These are phyloP conservation scores for Armadillidium nasatum DNA, from an alignment of 1,140 invertebrate species.

Conservation along the genomic window DNA sequence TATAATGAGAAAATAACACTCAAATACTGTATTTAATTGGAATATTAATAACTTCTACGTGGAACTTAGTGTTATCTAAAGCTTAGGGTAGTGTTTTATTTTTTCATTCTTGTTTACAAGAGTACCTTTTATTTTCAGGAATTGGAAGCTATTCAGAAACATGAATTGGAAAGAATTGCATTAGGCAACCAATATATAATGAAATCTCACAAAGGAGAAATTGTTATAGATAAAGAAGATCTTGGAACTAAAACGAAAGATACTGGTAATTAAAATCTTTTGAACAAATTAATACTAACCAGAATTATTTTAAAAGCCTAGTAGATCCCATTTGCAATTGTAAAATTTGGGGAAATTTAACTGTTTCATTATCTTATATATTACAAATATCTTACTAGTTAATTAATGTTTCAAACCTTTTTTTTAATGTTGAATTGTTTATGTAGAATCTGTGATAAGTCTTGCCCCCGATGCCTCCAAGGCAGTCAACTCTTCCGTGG, in stretches of 20 bases:
- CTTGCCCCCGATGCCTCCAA: constrained; percentile 31
- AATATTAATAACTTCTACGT: too few relatives aligned
- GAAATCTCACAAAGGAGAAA: constrained; percentile 91
- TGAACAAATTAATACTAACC: too few relatives aligned
- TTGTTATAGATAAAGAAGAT: constrained; percentile 59
- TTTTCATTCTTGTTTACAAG: constrained; percentile 9
- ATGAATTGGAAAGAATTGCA: constrained; percentile 69
- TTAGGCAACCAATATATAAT: constrained; percentile 73
- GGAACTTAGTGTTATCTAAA: too few relatives aligned
- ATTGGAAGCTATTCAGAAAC: constrained; percentile 88
- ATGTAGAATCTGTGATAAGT: constrained; percentile 32
- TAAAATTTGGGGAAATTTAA: too few relatives aligned
- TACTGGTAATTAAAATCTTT: constrained; percentile 32
- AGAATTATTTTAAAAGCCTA: too few relatives aligned
- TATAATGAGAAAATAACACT: too few relatives aligned
- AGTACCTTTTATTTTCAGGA: constrained; percentile 52
- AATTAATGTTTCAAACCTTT: too few relatives aligned
- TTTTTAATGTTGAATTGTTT: constrained; percentile 9
- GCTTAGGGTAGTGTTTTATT: background rate
- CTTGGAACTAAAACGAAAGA: constrained; percentile 45
- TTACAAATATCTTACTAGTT: too few relatives aligned
- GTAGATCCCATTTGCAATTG: too few relatives aligned
- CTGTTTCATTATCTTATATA: too few relatives aligned
- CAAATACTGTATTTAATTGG: too few relatives aligned
- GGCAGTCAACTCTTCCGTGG: background rate